Conservation (phyloP, 2,888 invertebrate species). For the Micropterix aruncella region DNA sequence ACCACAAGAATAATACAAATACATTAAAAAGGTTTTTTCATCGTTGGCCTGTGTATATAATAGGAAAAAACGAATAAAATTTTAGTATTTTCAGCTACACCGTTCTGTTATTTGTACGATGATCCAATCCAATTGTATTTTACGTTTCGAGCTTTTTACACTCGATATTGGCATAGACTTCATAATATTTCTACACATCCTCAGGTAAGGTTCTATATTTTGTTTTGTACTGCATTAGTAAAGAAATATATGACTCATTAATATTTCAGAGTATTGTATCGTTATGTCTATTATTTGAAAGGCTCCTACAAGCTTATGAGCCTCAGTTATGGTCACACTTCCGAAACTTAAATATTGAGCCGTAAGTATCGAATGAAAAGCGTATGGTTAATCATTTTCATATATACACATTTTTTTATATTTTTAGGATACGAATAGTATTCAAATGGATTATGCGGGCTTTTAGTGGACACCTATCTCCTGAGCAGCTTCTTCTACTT, state of each 20-base stretch:
- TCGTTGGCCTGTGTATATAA: no score
- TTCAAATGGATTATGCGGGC: constrained; percentile 96
- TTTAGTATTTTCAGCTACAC: constrained; percentile 56
- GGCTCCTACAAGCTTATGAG: constrained; percentile 79
- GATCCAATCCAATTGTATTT: constrained; percentile 79
- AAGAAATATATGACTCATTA: constrained; percentile 3
- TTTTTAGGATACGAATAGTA: constrained; percentile 68
- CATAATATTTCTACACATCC: constrained; percentile 88
- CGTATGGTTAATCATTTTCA: no score
- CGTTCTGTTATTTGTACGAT: constrained; percentile 87
- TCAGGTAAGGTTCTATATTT: constrained; percentile 35
- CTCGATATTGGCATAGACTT: constrained; percentile 81
- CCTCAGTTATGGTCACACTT: constrained; percentile 87
- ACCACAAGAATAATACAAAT: no score
- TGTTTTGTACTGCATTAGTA: not conserved
- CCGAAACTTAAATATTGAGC: constrained; percentile 74
- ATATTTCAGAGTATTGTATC: constrained; percentile 65
- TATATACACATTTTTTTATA: no score
- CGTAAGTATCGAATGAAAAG: constrained; percentile 76
- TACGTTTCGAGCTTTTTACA: constrained; percentile 83
- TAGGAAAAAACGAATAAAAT: not conserved
- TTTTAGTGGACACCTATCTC: constrained; percentile 87
- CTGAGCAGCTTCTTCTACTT: constrained; percentile 78
- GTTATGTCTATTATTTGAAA: constrained; percentile 78
- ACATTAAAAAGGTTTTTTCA: no score